Evolutionary conservation across 2,113 vertebrate species (phyloP).

Genomic region (Menura novaehollandiae): DNA sequence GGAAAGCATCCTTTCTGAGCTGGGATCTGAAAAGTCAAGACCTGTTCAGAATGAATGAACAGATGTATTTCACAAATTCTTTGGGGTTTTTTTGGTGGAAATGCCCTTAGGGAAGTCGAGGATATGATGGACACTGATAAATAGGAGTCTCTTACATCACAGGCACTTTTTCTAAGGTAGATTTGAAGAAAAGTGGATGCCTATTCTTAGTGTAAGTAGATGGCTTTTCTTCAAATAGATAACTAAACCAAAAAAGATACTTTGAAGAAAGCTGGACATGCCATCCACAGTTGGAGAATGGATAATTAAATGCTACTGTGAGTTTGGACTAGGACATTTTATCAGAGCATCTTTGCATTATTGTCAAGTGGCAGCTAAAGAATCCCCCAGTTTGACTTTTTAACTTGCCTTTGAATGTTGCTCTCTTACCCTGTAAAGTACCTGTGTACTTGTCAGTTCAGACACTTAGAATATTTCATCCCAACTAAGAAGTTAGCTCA

Average conservation of each 20-base stretch:
- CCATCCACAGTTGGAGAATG: neutral
- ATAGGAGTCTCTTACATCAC: neutral
- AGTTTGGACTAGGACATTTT: neutral
- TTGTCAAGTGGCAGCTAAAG: neutral
- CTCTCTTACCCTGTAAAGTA: neutral
- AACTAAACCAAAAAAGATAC: neutral
- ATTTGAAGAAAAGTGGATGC: neutral
- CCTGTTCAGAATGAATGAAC: neutral
- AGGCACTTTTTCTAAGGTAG: neutral
- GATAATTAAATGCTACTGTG: neutral
- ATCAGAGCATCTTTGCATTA: neutral
- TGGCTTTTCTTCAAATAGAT: neutral
- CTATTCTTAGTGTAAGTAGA: neutral
- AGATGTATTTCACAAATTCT: neutral
- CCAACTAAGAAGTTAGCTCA: neutral
- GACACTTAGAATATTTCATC: neutral
- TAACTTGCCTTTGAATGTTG: neutral
- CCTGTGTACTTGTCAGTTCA: neutral
- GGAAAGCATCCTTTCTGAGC: neutral
- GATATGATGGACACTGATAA: neutral
- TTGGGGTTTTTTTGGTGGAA: neutral
- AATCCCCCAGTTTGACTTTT: neutral
- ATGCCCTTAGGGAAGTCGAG: neutral
- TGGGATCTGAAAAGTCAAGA: neutral
- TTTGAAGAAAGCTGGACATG: neutral